Evolutionary conservation across 2,113 vertebrate species (phyloP).

Genomic region (Loxodonta africana): DNA sequence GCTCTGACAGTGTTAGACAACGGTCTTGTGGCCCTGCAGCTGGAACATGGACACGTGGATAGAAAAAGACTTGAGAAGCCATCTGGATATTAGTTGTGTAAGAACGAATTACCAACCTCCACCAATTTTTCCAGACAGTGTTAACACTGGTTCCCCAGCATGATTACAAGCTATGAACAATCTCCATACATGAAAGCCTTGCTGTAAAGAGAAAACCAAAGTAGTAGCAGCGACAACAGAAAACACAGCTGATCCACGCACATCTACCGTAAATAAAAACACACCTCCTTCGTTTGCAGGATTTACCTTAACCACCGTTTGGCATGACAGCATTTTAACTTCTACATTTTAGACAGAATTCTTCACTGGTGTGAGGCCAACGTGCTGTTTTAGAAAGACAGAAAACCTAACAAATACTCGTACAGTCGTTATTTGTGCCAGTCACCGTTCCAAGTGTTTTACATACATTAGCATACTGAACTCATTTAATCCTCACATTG

Average conservation of each 20-base stretch:
- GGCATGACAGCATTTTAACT: neutral
- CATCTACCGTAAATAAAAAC: neutral
- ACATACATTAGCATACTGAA: neutral
- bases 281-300: accelerated
- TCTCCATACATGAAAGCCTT: neutral
- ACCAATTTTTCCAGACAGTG: neutral
- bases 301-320: neutral
- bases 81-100: slow-evolving; percentile 66
- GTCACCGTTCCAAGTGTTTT: neutral
- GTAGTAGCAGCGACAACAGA: neutral
- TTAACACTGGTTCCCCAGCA: neutral
- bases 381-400: neutral
- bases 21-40: neutral
- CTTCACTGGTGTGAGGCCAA: neutral
- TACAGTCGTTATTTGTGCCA: neutral
- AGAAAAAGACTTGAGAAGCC: slow-evolving; percentile 33
- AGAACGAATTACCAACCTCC: slow-evolving; percentile 57
- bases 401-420: neutral
- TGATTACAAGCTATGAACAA: neutral
- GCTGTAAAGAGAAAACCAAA: neutral
- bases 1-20: slow-evolving; percentile 18
- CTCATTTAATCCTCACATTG: neutral
- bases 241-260: neutral
- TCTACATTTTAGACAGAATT: neutral
- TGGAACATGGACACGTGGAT: slow-evolving; percentile 4